Evolutionary conservation across 2,113 vertebrate species (phyloP), one percentile per base, ranked within the genome.

Genomic region (Austrofundulus limnaeus): DNA sequence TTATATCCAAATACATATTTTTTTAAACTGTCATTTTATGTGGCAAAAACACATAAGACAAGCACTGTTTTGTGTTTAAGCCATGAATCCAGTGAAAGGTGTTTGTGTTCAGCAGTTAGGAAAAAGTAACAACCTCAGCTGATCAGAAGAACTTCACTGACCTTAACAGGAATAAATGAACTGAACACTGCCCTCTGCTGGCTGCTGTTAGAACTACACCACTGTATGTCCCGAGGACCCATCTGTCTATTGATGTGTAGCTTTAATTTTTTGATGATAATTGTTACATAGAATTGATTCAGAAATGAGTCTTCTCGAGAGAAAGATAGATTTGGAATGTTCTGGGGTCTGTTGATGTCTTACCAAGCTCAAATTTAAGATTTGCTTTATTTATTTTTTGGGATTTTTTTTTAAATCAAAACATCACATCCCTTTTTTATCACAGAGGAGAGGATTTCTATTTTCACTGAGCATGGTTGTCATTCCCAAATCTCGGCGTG

Each of bases 401-500:
- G n/a, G n/a, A n/a, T 41, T 82, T 58, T 71, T 10, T 8, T 78
- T 62, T 60, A 52, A 70, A 68, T 72, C 50, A 51, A n/a, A 59
- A 57, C 5, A 16, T 65, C 67, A 61, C 66, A 68, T 70, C 81
- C 48, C 55, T 66, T 67, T 47, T 61, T 78, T 80, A 67, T 83
- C 82, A 75, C 80, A 66, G 66, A 70, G 65, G 61, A 84, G 82
- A 87, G 85, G 68, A 89, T 89, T 90, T 88, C 84, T 84, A 87
- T 87, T 90, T 87, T 85, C 80, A 77, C 80, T 89, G 77, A 87
- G 72, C 84, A 84, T 50, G 81, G 77, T 81, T 90, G 87, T 89
- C 86, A 84, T 83, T 89, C 73, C 54, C 72, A 84, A 87, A 87
- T 85, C 80, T 74, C 77, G 66, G 70, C 78, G 74, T 82, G 71